phyloP scores from a whole-genome alignment of 2,888 invertebrate species.

The Elgonia sp. region DNA sequence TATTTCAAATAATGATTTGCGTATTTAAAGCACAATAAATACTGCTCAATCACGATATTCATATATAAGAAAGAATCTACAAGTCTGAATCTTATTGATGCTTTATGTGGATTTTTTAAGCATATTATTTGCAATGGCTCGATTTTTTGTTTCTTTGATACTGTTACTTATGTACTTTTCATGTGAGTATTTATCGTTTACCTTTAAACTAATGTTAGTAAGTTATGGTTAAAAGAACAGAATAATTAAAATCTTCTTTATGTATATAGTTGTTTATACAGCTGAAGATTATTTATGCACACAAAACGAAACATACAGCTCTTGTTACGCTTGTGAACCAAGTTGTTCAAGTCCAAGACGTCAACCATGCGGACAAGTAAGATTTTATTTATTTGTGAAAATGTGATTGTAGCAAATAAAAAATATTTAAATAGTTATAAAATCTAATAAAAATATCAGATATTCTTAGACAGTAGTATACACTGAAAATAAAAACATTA shows the following conservation, averaged over 20 bases:
- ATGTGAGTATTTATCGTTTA: neutral
- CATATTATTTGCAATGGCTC: neutral
- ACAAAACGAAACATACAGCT: conserved; percentile 55
- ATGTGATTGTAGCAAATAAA: neutral
- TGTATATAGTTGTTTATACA: neutral
- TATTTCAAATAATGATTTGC: conserved; percentile 31
- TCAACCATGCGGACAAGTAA: conserved; percentile 31
- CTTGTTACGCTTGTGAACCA: conserved; percentile 43
- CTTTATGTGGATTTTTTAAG: neutral
- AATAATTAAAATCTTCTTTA: neutral
- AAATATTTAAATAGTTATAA: too few species aligned
- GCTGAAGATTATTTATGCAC: conserved; percentile 49
- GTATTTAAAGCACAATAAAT: neutral
- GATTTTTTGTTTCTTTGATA: neutral
- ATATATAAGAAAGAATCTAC: neutral
- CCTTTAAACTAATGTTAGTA: neutral
- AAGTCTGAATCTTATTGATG: neutral
- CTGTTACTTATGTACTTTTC: neutral
- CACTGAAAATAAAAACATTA: too few species aligned
- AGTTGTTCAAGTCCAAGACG: conserved; percentile 31
- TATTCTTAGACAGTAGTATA: too few species aligned
- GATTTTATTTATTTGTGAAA: conserved; percentile 12
- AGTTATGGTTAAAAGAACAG: neutral
- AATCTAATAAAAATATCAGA: too few species aligned
- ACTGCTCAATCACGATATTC: neutral